These are phyloP conservation scores for Paramormyrops hopkinsi DNA, from an alignment of 2,797 vertebrate genomes.

Conservation along the genomic window DNA sequence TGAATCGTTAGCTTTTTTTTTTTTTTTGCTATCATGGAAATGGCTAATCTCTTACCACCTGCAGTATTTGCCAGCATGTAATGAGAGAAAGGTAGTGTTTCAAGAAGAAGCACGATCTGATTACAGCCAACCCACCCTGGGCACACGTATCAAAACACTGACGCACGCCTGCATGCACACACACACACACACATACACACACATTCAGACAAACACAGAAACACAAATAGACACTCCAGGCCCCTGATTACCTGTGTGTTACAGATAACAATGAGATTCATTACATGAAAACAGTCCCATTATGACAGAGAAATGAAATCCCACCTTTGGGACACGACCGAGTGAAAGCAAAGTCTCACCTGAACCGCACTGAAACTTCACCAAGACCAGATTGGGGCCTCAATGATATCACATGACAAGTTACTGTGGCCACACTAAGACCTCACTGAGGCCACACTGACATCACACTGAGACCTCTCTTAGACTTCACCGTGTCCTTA, in stretches of 20 bases:
- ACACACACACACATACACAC: constrained; percentile 19
- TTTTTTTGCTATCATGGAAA: constrained; percentile 45
- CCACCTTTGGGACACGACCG: not conserved
- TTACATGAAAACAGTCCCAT: not conserved
- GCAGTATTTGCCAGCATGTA: constrained; percentile 70
- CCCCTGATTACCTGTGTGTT: not conserved
- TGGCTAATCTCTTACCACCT: constrained; percentile 75
- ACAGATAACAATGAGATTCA: not conserved
- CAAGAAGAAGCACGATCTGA: constrained; percentile 49
- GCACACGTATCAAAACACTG: constrained; percentile 27
- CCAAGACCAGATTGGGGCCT: not conserved
- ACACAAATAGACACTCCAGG: not conserved
- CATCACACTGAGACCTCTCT: not conserved
- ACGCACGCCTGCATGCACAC: constrained; percentile 20
- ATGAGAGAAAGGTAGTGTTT: constrained; percentile 52
- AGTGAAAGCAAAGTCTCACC: not conserved
- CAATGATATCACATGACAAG: not conserved
- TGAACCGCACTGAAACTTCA: not conserved
- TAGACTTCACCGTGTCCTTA: not conserved
- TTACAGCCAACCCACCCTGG: constrained; percentile 29
- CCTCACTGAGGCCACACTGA: not conserved
- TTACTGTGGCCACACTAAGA: not conserved
- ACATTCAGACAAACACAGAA: not conserved
- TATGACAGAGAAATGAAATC: not conserved
- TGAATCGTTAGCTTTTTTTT: constrained; percentile 28